Evolutionary conservation across 2,888 invertebrate species (phyloP), one percentile per base, ranked within the genome.

Genomic region (Melipona beecheii): DNA sequence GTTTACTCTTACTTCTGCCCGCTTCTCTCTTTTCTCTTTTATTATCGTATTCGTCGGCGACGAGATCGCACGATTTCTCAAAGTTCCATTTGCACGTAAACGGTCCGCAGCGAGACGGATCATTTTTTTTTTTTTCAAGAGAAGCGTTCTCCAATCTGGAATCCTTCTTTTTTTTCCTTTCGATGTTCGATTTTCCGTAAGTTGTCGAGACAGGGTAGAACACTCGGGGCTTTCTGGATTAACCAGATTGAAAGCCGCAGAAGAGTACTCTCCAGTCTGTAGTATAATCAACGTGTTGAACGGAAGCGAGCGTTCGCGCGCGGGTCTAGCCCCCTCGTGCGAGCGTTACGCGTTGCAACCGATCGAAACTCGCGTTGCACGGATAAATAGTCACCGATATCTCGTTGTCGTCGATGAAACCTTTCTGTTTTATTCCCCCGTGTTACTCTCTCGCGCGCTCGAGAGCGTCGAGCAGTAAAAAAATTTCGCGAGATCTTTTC

Each of bases 261-360:
- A 68, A 68, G 50, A 50, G 50, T 50, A 13, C 68, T 50, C 50
- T 68, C 50, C 50, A 43, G 36, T n/a, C 71, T 71, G 56, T 56
- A 54, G 43, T 71, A 31, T 31, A 31, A 36, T 58, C 56, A 43
- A 56, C 56, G 54, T n/a, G 36, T 4, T 43, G 50, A 68, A 68
- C 19, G 15, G 68, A 50, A 50, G 50, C 24, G 68, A 68, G 24
- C 50, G 50, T 50, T 68, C 21, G 68, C 50, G 11, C 19, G 50
- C 68, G 43, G 9, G 50, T 68, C 19, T 19, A 24, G 27, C 27
- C 27, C n/a, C 19, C 9, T 6, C 4, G 19, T 50, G 50, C 19
- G 50, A 68, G 21, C 19, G 66, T 24, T 27, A 50, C 19, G 9
- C 19, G 31, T 50, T 17, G 17, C 66, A 68, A 27, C 24, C 27